Percentiles rank a stretch among this genome's conserved stretches.
phyloP scores from a whole-genome alignment of 2,888 invertebrate genomes.

The Tipula confusa region DNA sequence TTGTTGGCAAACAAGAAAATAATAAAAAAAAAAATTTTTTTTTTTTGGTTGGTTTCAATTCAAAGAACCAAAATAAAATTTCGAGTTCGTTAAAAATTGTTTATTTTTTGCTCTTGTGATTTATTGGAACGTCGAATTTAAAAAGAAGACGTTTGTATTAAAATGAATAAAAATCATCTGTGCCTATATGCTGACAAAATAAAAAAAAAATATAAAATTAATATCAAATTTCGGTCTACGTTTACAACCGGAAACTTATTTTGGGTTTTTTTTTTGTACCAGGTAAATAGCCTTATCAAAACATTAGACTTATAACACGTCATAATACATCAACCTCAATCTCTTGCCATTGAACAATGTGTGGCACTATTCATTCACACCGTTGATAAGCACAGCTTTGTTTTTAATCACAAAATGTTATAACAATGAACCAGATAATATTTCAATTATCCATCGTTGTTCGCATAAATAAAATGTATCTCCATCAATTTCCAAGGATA shows the following conservation, averaged over 20 bases:
- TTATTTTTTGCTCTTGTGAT: background rate
- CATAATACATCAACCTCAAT: background rate
- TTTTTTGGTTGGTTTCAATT: background rate
- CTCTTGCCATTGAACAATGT: background rate
- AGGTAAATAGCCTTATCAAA: background rate
- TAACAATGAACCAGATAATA: too few species aligned
- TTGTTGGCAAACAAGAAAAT: slow-evolving; percentile 9
- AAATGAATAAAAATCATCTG: background rate
- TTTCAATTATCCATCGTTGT: too few species aligned
- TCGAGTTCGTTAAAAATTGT: slow-evolving; percentile 16
- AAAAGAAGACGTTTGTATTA: background rate
- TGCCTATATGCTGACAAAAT: background rate
- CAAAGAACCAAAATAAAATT: background rate
- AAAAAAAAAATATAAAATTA: background rate
- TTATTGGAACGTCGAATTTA: background rate
- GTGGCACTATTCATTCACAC: too few species aligned
- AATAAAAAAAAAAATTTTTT: slow-evolving; percentile 13
- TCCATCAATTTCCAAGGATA: too few species aligned
- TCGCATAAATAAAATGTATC: too few species aligned
- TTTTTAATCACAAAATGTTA: too few species aligned
- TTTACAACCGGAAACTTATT: background rate
- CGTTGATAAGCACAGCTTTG: too few species aligned
- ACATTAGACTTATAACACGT: background rate
- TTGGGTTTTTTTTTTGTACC: background rate
- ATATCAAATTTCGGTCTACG: background rate